A percentile compares a stretch with the other conserved stretches of the same genome.
Conservation (phyloP, 2,888 invertebrate species). For the Beris morrisii region DNA sequence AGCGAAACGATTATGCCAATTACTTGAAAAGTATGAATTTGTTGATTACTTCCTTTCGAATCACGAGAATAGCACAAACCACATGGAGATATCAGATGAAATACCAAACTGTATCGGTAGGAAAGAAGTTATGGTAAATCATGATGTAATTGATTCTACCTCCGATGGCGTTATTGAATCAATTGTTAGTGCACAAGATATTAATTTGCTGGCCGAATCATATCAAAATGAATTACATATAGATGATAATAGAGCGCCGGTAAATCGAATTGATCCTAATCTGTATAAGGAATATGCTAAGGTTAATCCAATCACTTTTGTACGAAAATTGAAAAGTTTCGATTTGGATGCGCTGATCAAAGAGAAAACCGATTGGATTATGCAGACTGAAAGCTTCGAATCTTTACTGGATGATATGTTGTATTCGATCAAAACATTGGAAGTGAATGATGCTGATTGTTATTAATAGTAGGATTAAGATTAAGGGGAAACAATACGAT, state of each 20-base stretch:
- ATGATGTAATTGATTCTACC: not conserved
- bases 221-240: conserved; percentile 60
- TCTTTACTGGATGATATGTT: conserved; percentile 76
- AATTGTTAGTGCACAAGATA: conserved; percentile 65
- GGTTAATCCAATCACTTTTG: conserved; percentile 63
- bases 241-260: conserved; percentile 39
- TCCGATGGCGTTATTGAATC: conserved; percentile 65
- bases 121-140: conserved; percentile 9
- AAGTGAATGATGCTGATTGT: conserved; percentile 70
- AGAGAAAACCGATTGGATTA: conserved; percentile 68
- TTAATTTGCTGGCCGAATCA: conserved; percentile 64
- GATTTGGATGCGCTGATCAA: conserved; percentile 65
- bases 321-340: conserved; percentile 60
- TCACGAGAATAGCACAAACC: not conserved
- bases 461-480: conserved; percentile 57
- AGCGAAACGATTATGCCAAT: conserved; percentile 55
- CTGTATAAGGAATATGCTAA: conserved; percentile 51
- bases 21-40: conserved; percentile 62
- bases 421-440: conserved; percentile 61
- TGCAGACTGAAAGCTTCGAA: conserved; percentile 66
- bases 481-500: not conserved
- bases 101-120: conserved; percentile 35
- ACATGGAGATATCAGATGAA: not conserved
- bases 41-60: conserved; percentile 33
- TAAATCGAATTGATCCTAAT: conserved; percentile 48